These are phyloP conservation scores for Tragopan temminckii DNA, from an alignment of 2,797 vertebrate species.

Conservation along the genomic window DNA sequence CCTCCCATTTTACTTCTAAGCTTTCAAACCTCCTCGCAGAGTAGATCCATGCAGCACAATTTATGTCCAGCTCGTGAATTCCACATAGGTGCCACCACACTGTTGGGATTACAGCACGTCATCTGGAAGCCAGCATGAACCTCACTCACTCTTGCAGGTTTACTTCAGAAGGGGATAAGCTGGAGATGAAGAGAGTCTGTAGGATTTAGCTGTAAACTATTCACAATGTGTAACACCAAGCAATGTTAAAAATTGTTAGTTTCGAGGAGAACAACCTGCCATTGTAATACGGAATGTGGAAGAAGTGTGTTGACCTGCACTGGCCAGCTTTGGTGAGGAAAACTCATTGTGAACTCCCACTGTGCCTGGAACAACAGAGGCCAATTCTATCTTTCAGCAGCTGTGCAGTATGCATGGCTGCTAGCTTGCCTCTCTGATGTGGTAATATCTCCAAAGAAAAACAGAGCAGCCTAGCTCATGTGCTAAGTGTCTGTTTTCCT, in stretches of 20 bases:
- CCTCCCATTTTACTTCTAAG: not conserved
- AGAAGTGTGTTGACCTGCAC: not conserved
- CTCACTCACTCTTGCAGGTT: not conserved
- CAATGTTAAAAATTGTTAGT: not conserved
- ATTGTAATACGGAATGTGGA: not conserved
- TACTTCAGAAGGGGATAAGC: not conserved
- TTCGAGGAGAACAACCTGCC: not conserved
- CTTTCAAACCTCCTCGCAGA: not conserved
- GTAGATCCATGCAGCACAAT: not conserved
- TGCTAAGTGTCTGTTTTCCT: not conserved
- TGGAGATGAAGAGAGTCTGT: not conserved
- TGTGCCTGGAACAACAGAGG: not conserved
- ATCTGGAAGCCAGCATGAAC: not conserved
- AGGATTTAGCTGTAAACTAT: not conserved
- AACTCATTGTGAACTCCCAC: not conserved
- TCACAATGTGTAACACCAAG: not conserved
- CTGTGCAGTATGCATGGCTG: accelerated
- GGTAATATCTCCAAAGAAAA: not conserved
- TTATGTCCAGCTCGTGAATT: not conserved
- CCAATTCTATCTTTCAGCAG: accelerated
- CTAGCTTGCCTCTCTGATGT: not conserved
- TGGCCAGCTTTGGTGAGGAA: not conserved
- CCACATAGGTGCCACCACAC: accelerated
- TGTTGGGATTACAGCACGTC: not conserved
- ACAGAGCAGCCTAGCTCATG: accelerated